Evolutionary conservation across 2,113 vertebrate species (phyloP), one percentile per base, ranked within the genome.

Genomic region (Alexandromys fortis): DNA sequence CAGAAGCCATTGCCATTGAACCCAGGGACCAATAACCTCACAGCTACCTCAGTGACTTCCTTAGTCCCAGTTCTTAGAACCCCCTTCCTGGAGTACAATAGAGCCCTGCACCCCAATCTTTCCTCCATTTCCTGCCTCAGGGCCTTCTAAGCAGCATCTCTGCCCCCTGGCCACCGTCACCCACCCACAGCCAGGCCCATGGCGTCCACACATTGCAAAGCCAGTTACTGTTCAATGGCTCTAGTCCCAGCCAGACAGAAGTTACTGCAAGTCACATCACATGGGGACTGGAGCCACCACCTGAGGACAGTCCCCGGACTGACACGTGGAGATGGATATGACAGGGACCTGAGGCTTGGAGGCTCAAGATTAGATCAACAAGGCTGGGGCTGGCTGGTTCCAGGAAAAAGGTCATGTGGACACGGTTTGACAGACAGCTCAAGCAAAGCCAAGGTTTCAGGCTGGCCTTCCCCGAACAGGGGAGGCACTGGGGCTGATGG

Each of bases 311-410:
- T 16, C 85, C 92, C 93, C 7, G 4, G 88, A 77, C 92, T 96
- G 91, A 96, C 95, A 96, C 96, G 94, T 88, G 45, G 89, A 96
- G 96, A 97, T 42, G 49, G 68, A 98, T 97, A 55, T 97, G 95
- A 97, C 97, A 92, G 63, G 91, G 96, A 91, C 89, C 82, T 97
- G 78, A 68, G 95, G 94, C 94, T 96, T 55, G 1, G 95, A 95
- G 86, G 38, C 78, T 96, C 73, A 30, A 91, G 96, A 97, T 97
- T 94, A 98, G 96, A 97, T 98, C 96, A 97, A 95, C 95, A 94
- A 86, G 96, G 92, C 92, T n/a, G 67, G 68, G 47, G 61, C 89
- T 72, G 93, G 72, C 96, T 96, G 91, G 93, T 96, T 95, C 93
- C 97, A 83, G 92, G 93, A 96, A 95, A 89, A 86, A 96, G 95